Evolutionary conservation across 2,113 vertebrate genomes (phyloP), one percentile per base, ranked within the genome.

Genomic region (Rhinoderma darwinii): DNA sequence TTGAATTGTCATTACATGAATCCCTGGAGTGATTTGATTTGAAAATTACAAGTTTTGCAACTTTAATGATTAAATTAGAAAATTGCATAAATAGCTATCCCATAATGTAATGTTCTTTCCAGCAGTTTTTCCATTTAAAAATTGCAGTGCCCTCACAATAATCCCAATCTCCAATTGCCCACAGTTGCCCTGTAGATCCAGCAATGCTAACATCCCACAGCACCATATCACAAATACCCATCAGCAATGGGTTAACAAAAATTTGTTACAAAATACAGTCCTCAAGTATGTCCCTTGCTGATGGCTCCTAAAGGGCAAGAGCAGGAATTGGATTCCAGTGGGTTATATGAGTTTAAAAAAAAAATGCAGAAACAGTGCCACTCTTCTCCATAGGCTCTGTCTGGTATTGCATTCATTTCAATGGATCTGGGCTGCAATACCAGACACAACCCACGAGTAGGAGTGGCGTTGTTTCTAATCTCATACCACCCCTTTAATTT

Each of bases 381-480:
- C 18, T 20, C 32, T 18, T 10, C 5, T 70, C 17, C 5, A 20
- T 10, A 70, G 66, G 66, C 35, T 5, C 0, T 9, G 32, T 70
- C 66, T 70, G 66, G 32, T 70, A 70, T 9, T 70, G 35, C 66
- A 70, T n/a, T n/a, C n/a, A n/a, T n/a, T n/a, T n/a, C n/a, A n/a
- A n/a, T n/a, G n/a, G n/a, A n/a, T 3, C 14, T 35, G 44, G 9
- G 14, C 14, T 47, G 9, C 44, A 3, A 12, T 8, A 47, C 9
- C 44, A 68, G 15, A 35, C 30, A 22, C 14, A 32, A 32, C 15
- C 22, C 20, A 59, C 2, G n/a, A n/a, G n/a, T n/a, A n/a, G n/a
- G n/a, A n/a, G 25, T 8, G 1, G 50, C 50, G 17, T 12, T 18
- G 2, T 20, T 51, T 51, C 56, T 11, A 6, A 12, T 11, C 44